Evolutionary conservation across 2,888 invertebrate species (phyloP), one percentile per base, ranked within the genome.

Genomic region (Petrophora chlorosata): DNA sequence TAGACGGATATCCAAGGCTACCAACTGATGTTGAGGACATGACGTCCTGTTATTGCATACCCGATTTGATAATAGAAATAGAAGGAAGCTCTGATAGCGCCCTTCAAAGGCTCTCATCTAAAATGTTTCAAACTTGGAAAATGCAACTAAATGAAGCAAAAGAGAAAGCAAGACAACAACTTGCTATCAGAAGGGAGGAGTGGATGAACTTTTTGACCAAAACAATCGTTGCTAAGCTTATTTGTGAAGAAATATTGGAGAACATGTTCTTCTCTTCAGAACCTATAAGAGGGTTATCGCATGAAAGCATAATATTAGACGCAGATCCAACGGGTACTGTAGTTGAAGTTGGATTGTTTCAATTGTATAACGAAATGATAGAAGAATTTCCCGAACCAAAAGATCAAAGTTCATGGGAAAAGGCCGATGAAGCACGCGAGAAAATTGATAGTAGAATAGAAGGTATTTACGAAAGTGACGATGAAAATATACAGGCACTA

Each of bases 1-100:
- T 94, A 25, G 93, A 93, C 70, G 92, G 92, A 39, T 94, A 92
- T 77, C 94, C 94, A 5, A 91, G 85, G 69, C 72, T 91, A 47
- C 70, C 86, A 3, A 74, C 78, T 35, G 94, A 94, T 70, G 68
- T 92, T 2, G 85, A 92, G 54, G 82, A 88, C 25, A 92, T 93
- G 86, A 48, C 83, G 3, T 63, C 83, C 14, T 74, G 81, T 58
- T 88, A 74, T 64, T 82, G 89, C 22, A 85, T 93, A 38, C 94
- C 94, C 0, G 93, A 94, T 70, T 61, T 92, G 41, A 70, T 93
- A 5, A 73, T 94, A 29, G 87, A 91, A 68, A 65, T 93, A 51
- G 78, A 84, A 53, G 76, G 79, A 19, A 76, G 65, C 61, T 54
- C 66, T 3, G 86, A 87, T 39, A 71, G 56, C 17, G 56, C 78